Base-by-base conservation (phyloP, 2,797 vertebrate genomes). In the Lithobates pipiens region DNA sequence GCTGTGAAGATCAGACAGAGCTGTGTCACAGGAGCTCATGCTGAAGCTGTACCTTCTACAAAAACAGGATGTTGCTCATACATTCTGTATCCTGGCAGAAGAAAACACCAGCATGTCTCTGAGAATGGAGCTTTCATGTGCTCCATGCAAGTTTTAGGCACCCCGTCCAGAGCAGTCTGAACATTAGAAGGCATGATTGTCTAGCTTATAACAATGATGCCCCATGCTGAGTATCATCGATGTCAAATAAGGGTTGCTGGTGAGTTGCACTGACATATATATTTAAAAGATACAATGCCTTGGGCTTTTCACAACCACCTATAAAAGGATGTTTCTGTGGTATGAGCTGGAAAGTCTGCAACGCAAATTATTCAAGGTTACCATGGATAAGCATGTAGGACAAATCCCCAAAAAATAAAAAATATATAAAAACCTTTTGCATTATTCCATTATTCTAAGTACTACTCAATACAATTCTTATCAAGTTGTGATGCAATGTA, bases 141-240 rank as follows among this genome's bases (percentile, higher is more conserved):
- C 76, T 83, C 10, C 34, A 74, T 63, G 75, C 42, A 83, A 75
- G 67, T 86, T 86, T 86, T 36, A 67, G 80, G 78, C 75, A 54
- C 23, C 80, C 68, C 27, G 27, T 82, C 54, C 70, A 74, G 70
- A 83, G 32, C 32, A 83, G 76, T 75, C 27, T 8, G 70, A 73
- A 86, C 79, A 86, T 86, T 75, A 86, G 27, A 83, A 75, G 80
- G 29, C 70, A 67, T 74, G 76, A 83, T 83, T 86, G 70, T 86
- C 70, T 39, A 78, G 61, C 76, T 74, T 83, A 68, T 69, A 83
- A 83, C 80, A 83, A 86, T 83, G 75, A 79, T 9, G 29, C 78
- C 18, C 61, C 85, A 74, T 83, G 85, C 85, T 86, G 85, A 67
- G 57, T 69, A 25, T 76, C 75, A 72, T 50, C n/a, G 21, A 67